phyloP scores from a whole-genome alignment of 1,140 invertebrate genomes.

The Caenorhabditis latens region DNA sequence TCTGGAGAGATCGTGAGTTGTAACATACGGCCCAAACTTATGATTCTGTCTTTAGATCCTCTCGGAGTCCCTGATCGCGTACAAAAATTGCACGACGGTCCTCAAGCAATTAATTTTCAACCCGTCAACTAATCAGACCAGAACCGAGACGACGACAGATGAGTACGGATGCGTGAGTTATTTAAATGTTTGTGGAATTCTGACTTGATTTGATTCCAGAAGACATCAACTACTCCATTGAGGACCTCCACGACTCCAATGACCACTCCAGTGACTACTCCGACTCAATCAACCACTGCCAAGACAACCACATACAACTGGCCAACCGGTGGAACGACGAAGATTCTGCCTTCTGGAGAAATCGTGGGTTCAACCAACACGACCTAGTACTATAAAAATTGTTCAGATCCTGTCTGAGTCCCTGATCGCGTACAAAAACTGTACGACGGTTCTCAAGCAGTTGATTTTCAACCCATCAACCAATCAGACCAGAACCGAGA shows the following conservation, averaged over 20 bases:
- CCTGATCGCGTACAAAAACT: not conserved
- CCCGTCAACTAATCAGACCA: not conserved
- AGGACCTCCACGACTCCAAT: too few species aligned
- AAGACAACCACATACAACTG: not conserved
- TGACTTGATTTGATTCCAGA: not conserved
- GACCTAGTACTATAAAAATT: not conserved
- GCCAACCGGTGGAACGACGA: slow-evolving; percentile 6
- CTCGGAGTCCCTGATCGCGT: not conserved
- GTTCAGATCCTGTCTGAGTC: not conserved
- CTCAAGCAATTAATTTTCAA: slow-evolving; percentile 6
- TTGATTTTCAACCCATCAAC: not conserved
- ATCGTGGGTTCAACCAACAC: not conserved
- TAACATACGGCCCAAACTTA: too few species aligned
- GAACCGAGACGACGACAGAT: not conserved
- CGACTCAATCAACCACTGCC: not conserved
- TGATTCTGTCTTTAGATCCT: not conserved
- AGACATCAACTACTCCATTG: not conserved
- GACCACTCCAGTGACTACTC: not conserved
- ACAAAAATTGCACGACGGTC: not conserved
- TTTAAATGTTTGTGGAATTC: too few species aligned
- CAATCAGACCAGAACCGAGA: not conserved
- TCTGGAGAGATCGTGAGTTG: not conserved
- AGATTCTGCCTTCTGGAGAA: not conserved
- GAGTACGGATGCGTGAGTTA: not conserved
- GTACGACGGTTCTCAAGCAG: not conserved